Conservation (phyloP, 2,797 vertebrate species). For the Astyanax mexicanus region DNA sequence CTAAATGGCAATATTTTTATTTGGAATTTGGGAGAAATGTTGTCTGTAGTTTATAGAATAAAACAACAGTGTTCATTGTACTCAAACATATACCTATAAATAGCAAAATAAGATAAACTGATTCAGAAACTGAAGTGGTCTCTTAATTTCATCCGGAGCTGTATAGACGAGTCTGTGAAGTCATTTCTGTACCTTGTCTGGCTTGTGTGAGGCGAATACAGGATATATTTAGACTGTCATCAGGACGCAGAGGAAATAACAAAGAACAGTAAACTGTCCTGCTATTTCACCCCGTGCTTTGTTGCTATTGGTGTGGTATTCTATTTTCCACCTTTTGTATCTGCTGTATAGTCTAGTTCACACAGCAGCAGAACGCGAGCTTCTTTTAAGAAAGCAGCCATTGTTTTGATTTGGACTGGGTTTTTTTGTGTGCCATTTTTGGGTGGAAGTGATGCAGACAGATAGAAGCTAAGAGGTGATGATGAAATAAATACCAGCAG, state of each 20-base stretch:
- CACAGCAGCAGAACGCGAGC: background rate
- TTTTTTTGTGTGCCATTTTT: constrained; percentile 47
- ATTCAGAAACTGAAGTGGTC: no score
- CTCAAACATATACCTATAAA: no score
- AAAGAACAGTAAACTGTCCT: constrained; percentile 3
- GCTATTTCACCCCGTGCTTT: background rate
- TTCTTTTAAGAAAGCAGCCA: constrained; percentile 10
- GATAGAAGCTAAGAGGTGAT: constrained; percentile 51
- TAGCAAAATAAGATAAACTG: no score
- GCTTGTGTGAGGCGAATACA: background rate
- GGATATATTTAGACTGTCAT: background rate
- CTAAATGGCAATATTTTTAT: no score
- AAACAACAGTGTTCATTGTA: no score
- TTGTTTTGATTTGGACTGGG: constrained; percentile 39
- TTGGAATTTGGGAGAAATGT: no score
- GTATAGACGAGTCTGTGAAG: background rate
- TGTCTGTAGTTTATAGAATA: no score
- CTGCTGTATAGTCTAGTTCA: background rate
- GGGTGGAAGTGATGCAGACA: constrained; percentile 48
- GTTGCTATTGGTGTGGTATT: background rate
- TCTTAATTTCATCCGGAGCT: no score
- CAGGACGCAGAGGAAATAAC: background rate
- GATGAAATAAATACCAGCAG: constrained; percentile 58
- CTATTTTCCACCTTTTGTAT: background rate
- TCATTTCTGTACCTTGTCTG: background rate